Evolutionary conservation across 2,113 vertebrate genomes (phyloP).

Genomic region (Tetrao urogallus): DNA sequence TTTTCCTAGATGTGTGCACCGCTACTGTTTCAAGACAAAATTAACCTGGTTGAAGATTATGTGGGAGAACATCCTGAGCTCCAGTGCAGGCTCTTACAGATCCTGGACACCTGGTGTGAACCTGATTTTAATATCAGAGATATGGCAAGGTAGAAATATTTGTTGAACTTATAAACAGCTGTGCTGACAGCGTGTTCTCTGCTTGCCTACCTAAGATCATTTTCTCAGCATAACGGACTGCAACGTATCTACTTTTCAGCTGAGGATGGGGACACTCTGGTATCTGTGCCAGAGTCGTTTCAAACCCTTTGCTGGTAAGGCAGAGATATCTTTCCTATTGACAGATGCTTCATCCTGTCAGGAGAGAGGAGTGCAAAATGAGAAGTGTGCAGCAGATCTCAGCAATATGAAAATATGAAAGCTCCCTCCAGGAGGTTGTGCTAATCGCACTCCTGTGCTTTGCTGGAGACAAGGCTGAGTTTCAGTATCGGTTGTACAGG

Average conservation of each 20-base stretch:
- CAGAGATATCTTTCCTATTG: neutral
- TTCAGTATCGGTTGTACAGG: slow-evolving; percentile 46
- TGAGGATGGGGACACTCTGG: neutral
- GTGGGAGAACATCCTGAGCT: slow-evolving; percentile 77
- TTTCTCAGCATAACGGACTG: neutral
- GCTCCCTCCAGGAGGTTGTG: neutral
- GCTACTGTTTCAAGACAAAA: slow-evolving; percentile 84
- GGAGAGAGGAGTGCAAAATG: neutral
- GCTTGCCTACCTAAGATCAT: fast-evolving
- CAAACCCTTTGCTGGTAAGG: fast-evolving
- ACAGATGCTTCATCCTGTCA: neutral
- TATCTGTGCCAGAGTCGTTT: neutral
- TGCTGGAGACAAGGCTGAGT: slow-evolving; percentile 17
- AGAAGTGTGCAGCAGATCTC: neutral
- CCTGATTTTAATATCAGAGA: slow-evolving; percentile 75
- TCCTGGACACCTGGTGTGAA: slow-evolving; percentile 87
- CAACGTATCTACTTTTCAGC: neutral
- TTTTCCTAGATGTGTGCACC: slow-evolving; percentile 82
- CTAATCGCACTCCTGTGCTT: neutral
- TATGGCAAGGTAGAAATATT: slow-evolving; percentile 41
- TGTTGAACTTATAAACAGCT: neutral
- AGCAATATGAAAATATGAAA: neutral
- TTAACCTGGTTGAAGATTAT: slow-evolving; percentile 77
- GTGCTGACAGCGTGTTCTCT: neutral
- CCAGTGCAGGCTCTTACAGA: slow-evolving; percentile 78